These are phyloP conservation scores for Grammomys surdaster DNA, from an alignment of 2,113 vertebrate species.

Conservation along the genomic window DNA sequence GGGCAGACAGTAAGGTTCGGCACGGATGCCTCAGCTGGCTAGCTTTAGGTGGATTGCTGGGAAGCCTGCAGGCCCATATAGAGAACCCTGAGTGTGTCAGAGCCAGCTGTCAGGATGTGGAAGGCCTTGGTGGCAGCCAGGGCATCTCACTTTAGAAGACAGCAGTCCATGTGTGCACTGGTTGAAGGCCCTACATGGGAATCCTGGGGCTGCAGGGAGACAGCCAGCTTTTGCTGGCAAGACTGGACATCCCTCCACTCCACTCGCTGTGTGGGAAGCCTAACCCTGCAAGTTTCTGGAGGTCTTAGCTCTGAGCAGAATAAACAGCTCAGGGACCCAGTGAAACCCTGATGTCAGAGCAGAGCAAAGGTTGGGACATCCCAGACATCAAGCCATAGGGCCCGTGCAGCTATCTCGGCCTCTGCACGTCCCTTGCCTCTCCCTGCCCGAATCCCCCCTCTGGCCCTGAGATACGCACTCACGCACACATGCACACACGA, in stretches of 20 bases:
- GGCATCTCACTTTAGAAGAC: background rate
- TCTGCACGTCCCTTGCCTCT: too few species aligned
- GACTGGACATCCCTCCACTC: background rate
- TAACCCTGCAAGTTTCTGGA: background rate
- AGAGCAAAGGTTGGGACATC: accelerated
- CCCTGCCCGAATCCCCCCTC: background rate
- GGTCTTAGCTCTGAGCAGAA: background rate
- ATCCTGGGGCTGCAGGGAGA: background rate
- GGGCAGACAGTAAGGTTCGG: accelerated
- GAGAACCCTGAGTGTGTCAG: background rate
- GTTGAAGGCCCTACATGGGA: background rate
- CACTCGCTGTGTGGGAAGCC: background rate
- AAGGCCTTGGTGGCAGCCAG: background rate
- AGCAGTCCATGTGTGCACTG: too few species aligned
- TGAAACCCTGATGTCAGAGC: accelerated
- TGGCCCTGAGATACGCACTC: background rate
- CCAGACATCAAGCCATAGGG: too few species aligned
- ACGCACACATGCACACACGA: too few species aligned
- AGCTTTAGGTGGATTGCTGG: background rate
- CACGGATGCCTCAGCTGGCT: accelerated
- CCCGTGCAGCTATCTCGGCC: too few species aligned
- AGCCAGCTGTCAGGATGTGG: accelerated
- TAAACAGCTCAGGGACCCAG: accelerated
- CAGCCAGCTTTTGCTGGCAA: background rate
- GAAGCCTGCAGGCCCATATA: background rate